Base-by-base conservation (phyloP, 2,888 invertebrate genomes). In the Oscheius sp. region DNA sequence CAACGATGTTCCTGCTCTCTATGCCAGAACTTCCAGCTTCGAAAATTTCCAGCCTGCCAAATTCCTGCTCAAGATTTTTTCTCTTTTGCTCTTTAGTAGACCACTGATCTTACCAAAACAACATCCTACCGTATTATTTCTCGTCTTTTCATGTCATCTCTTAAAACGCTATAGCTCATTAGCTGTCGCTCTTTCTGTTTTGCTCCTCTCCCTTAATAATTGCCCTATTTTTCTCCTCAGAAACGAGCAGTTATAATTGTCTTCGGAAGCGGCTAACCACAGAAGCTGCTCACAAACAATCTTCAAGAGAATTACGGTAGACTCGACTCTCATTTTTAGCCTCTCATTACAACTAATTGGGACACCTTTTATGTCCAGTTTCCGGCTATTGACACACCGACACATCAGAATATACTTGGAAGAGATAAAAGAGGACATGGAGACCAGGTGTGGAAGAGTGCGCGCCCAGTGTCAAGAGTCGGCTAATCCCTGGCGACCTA, bases 151-250 rank as follows among this genome's bases (percentile, higher is more conserved):
- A 1, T 18, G 12, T 21, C n/a, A 16, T 16, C 13, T 18, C 29
- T n/a, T n/a, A n/a, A n/a, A n/a, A n/a, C 58, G 16, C 13, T 58
- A 27, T 21, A 53, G 21, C 59, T 59, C 59, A 49, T 53, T 73
- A 68, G 66, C 58, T 46, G 43, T 35, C 13, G 52, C 52, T n/a
- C n/a, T n/a, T n/a, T n/a, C 27, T 73, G 66, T 68, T 73, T 73
- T 6, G 21, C 41, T 55, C 23, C 49, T 25, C 18, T 49, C 53
- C 16, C 43, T 27, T 23, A 27, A 43, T 61, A 61, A 61, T 61
- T 43, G 43, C 52, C 53, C 9, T 64, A 43, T 64, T 72, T 64
- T 23, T 53, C 43, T 45, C 49, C 49, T 49, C 49, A 35, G 35
- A 35, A 35, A 35, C 49, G 52, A 71, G 27, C 29, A 61, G 27